Evolutionary conservation across 2,888 invertebrate genomes (phyloP), one percentile per base, ranked within the genome.

Genomic region (Heliconius ismenius): DNA sequence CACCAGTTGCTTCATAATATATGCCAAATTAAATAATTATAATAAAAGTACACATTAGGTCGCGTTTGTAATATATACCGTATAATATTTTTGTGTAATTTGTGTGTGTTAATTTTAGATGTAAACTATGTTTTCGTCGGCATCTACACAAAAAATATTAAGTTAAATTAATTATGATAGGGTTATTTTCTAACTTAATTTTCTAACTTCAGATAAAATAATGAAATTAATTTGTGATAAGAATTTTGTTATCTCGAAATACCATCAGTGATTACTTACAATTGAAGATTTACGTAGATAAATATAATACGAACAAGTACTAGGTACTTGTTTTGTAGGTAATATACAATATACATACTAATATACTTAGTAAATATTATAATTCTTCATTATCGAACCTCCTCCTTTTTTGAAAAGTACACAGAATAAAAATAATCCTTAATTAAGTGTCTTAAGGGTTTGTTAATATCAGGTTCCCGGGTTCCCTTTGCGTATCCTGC

Each of bases 161-260:
- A 21, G 49, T 49, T 6, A 49, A 21, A 18, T 21, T 49, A 49
- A 49, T 49, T 18, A 21, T 49, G 2, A 21, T 18, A 21, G 7
- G 18, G 3, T 49, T 49, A 39, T 39, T 39, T 39, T 39, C 9
- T 39, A 11, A 11, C 15, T n/a, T n/a, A 32, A 6, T 32, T 54
- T 70, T 54, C 7, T 32, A 32, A 70, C 28, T n/a, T 18, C 4
- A 24, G 60, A n/a, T 75, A 62, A 32, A n/a, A 68, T 60, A 58
- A 24, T 58, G 36, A 49, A 49, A 43, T 64, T 26, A 73, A 73
- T 62, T n/a, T 72, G 15, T n/a, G 78, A 78, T 78, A 72, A 78
- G 75, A 70, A 65, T 21, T 11, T n/a, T 62, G 60, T 73, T 75
- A 75, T 75, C 75, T 58, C 1, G 18, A 32, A 62, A 73, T 75